Percentiles rank a stretch among this genome's conserved stretches.
These are phyloP conservation scores for Pelagia noctiluca DNA, from an alignment of 30 jellyfish, hydroid and myxozoan genomes.

Conservation along the genomic window DNA sequence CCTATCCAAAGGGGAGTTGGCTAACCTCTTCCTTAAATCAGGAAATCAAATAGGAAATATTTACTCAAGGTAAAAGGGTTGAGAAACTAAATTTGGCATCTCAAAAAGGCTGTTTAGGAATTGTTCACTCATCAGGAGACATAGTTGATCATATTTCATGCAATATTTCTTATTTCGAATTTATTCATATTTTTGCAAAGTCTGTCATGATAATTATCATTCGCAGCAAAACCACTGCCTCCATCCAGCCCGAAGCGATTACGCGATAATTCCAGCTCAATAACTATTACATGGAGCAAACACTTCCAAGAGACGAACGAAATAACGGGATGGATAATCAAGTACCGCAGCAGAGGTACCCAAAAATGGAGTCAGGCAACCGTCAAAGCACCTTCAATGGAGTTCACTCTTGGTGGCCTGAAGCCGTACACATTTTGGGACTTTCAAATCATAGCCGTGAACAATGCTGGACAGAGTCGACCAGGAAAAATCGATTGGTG, in stretches of 20 bases:
- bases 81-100: too few relatives aligned
- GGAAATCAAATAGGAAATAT: too few relatives aligned
- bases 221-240: slow-evolving; percentile 64
- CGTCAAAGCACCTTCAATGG: slow-evolving; percentile 34
- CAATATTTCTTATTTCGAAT: too few relatives aligned
- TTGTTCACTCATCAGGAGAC: too few relatives aligned
- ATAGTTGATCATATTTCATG: too few relatives aligned
- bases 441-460: slow-evolving; percentile 63
- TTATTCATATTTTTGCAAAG: too few relatives aligned
- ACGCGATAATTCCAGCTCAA: slow-evolving; percentile 36
- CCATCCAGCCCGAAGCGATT: slow-evolving; percentile 63
- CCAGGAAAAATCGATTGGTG: slow-evolving; percentile 37
- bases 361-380: slow-evolving; percentile 47
- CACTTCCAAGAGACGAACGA: slow-evolving; percentile 23
- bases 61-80: too few relatives aligned
- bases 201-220: too few relatives aligned
- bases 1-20: too few relatives aligned
- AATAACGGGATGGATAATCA: slow-evolving; percentile 60
- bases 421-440: slow-evolving; percentile 66
- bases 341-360: slow-evolving; percentile 46
- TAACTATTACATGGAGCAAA: slow-evolving; percentile 64
- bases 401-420: slow-evolving; percentile 40
- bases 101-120: too few relatives aligned
- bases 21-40: too few relatives aligned
- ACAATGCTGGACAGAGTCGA: slow-evolving; percentile 55